Evolutionary conservation across 2,113 vertebrate genomes (phyloP).

Genomic region (Peromyscus polionotus): DNA sequence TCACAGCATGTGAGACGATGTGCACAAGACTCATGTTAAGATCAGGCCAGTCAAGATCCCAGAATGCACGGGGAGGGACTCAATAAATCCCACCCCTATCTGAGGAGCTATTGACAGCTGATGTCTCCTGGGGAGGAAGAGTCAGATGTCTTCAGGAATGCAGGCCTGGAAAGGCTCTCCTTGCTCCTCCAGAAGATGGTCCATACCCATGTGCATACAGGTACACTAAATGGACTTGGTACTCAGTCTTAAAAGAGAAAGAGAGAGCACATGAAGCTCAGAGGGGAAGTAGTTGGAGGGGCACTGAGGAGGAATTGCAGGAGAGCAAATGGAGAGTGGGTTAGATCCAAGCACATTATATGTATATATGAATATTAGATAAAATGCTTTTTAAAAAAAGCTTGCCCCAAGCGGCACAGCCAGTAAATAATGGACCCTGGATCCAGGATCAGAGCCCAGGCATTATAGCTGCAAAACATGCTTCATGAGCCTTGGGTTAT

Average conservation of each 20-base stretch:
- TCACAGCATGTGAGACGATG: too few relatives aligned
- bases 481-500: background rate
- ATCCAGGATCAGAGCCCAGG: background rate
- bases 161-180: background rate
- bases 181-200: background rate
- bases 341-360: background rate
- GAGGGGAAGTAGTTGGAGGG: background rate
- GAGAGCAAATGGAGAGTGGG: background rate
- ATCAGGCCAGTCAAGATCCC: background rate
- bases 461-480: background rate
- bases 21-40: background rate
- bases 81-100: background rate
- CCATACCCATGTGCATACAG: too few relatives aligned
- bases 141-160: background rate
- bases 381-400: background rate
- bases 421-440: background rate
- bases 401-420: background rate
- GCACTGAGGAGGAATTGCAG: background rate
- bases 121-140: background rate
- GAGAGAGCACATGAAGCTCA: background rate
- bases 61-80: background rate
- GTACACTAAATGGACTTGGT: background rate
- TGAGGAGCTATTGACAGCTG: background rate
- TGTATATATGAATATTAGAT: background rate
- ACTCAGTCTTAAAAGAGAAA: background rate